Conservation (phyloP, 2,888 invertebrate species). For the Shargacucullia verbasci region DNA sequence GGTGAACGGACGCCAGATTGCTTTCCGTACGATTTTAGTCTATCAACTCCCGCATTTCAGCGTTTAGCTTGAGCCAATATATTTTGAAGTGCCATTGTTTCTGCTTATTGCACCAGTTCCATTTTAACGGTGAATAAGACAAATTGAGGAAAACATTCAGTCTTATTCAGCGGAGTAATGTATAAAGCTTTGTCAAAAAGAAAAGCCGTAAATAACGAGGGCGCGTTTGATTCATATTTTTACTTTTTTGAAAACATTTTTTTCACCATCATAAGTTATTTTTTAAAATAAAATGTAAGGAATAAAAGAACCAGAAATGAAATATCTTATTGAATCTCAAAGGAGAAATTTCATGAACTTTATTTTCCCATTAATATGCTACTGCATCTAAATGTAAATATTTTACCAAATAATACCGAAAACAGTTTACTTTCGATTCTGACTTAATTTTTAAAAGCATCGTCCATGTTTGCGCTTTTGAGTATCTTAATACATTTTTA, state of each 20-base stretch:
- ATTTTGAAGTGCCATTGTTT: conserved; percentile 51
- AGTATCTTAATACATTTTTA: conserved; percentile 9
- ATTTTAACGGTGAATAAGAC: conserved; percentile 31
- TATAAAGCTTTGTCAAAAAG: conserved; percentile 40
- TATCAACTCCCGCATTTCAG: conserved; percentile 35
- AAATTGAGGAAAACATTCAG: conserved; percentile 51
- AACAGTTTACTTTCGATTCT: not conserved
- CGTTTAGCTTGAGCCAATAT: conserved; percentile 36
- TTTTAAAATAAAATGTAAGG: not conserved
- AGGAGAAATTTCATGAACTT: conserved; percentile 1
- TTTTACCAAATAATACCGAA: not conserved
- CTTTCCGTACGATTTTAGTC: conserved; percentile 55
- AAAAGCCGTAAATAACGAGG: conserved; percentile 37
- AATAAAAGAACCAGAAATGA: conserved; percentile 3
- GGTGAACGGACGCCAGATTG: conserved; percentile 67
- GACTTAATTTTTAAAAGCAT: not conserved
- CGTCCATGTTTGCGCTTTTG: no score
- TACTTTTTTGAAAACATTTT: conserved; percentile 21
- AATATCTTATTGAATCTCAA: conserved; percentile 13
- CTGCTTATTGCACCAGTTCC: conserved; percentile 39
- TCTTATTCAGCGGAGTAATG: conserved; percentile 28
- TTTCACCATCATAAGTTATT: conserved; percentile 5
- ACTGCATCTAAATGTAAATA: conserved; percentile 2
- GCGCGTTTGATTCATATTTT: conserved; percentile 35
- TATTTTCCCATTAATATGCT: not conserved